phyloP scores from a whole-genome alignment of 2,797 vertebrate genomes.

The Furcifer pardalis region DNA sequence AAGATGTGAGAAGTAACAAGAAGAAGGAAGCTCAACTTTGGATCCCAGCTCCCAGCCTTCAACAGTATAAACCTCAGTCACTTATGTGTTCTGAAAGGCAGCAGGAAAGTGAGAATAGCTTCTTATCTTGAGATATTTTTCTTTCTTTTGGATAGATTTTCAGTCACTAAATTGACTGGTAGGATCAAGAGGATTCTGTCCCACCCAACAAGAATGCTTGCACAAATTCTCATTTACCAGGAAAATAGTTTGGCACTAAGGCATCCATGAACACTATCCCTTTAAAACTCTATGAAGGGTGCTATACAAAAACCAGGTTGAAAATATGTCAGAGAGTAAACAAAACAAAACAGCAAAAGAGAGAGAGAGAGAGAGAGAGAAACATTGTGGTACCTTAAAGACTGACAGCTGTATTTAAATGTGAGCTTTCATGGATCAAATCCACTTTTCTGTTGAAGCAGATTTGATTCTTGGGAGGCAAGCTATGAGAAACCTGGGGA shows the following conservation, averaged over 20 bases:
- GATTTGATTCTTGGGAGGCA: too few species aligned
- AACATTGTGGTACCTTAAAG: too few species aligned
- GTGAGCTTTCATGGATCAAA: too few species aligned
- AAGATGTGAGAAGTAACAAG: neutral
- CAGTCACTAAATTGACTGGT: conserved; percentile 11
- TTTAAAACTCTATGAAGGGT: neutral
- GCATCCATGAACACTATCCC: neutral
- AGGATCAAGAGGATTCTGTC: neutral
- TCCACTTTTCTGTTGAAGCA: too few species aligned
- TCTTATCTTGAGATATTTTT: neutral
- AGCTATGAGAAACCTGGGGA: too few species aligned
- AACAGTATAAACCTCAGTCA: conserved; percentile 19
- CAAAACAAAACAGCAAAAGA: too few species aligned
- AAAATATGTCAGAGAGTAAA: too few species aligned
- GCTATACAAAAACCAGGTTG: neutral
- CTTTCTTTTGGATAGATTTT: neutral
- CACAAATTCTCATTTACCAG: neutral
- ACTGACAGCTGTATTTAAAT: too few species aligned
- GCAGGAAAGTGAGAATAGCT: conserved; percentile 26
- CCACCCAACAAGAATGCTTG: neutral
- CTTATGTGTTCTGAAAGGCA: conserved; percentile 22
- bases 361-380: too few species aligned
- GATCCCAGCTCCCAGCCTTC: conserved; percentile 19
- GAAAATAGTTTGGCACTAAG: neutral
- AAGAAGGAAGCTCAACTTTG: neutral